Evolutionary conservation across 2,797 vertebrate species (phyloP).

Genomic region (Pseudochromis fuscus): DNA sequence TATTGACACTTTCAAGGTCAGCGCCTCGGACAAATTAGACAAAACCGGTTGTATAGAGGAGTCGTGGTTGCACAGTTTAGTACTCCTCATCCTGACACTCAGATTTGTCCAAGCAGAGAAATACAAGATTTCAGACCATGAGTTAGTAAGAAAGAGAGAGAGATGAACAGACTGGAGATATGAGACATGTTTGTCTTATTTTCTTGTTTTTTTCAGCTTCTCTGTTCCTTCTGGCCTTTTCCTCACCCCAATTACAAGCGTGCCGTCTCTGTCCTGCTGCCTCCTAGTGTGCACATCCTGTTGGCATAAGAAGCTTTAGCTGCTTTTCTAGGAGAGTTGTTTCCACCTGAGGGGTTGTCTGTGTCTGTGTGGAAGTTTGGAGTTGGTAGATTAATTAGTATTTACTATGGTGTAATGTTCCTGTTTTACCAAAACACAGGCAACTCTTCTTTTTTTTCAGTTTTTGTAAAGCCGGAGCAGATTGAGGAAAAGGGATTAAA

Average conservation of each 20-base stretch:
- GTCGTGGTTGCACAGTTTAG: neutral
- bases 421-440: constrained; percentile 2
- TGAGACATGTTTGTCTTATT: constrained; percentile 4
- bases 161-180: neutral
- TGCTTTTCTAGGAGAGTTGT: constrained; percentile 33
- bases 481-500: neutral
- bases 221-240: constrained; percentile 11
- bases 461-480: too few species aligned
- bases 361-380: neutral
- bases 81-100: neutral
- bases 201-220: neutral
- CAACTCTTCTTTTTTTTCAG: neutral
- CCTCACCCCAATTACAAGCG: constrained; percentile 20
- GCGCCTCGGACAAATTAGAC: neutral
- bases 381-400: constrained; percentile 1
- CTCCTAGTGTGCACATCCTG: constrained; percentile 51
- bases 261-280: constrained; percentile 31
- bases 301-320: constrained; percentile 50
- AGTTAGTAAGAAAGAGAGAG: neutral
- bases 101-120: constrained; percentile 5
- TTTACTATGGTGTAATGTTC: neutral
- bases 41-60: neutral
- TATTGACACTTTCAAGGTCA: neutral
- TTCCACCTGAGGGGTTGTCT: constrained; percentile 10
- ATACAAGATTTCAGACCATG: neutral